These are phyloP conservation scores for Australoheros scitulus DNA, from an alignment of 2,113 vertebrate species.

Conservation along the genomic window DNA sequence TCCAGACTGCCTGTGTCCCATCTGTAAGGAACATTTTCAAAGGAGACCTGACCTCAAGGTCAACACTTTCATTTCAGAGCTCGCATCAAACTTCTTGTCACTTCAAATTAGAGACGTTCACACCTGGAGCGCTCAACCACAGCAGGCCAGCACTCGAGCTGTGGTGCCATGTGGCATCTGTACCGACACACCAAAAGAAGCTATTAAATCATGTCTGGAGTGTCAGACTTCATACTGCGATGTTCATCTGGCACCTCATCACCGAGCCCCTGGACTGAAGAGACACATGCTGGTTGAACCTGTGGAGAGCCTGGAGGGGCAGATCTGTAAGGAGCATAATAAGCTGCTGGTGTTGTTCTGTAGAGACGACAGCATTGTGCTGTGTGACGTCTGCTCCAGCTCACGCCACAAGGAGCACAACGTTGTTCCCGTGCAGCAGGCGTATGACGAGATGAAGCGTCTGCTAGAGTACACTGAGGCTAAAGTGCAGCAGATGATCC, in stretches of 20 bases:
- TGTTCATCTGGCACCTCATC: conserved; percentile 63
- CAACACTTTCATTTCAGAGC: conserved; percentile 66
- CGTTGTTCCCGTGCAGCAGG: not conserved
- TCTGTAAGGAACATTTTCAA: conserved; percentile 49
- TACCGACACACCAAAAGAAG: conserved; percentile 3
- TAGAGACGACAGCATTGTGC: not conserved
- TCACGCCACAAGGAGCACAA: not conserved
- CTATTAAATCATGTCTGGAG: conserved; percentile 66
- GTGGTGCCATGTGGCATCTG: conserved; percentile 61
- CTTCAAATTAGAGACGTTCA: not conserved
- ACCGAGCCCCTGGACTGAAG: conserved; percentile 51
- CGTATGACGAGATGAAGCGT: not conserved
- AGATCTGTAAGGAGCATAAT: conserved; percentile 55
- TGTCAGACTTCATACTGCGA: conserved; percentile 66
- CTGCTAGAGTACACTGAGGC: conserved; percentile 10
- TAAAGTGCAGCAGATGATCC: conserved; percentile 41
- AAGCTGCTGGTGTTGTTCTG: conserved; percentile 38
- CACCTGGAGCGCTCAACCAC: not conserved
- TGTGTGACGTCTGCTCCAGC: conserved; percentile 51
- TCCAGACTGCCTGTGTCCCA: conserved; percentile 20
- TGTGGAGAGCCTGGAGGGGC: conserved; percentile 23
- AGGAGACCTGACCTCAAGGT: conserved; percentile 57
- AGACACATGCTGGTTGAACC: conserved; percentile 61
- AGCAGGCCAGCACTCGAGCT: not conserved
- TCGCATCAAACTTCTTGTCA: conserved; percentile 27